Evolutionary conservation across 2,888 invertebrate species (phyloP).

Genomic region (Eupithecia tripunctaria): DNA sequence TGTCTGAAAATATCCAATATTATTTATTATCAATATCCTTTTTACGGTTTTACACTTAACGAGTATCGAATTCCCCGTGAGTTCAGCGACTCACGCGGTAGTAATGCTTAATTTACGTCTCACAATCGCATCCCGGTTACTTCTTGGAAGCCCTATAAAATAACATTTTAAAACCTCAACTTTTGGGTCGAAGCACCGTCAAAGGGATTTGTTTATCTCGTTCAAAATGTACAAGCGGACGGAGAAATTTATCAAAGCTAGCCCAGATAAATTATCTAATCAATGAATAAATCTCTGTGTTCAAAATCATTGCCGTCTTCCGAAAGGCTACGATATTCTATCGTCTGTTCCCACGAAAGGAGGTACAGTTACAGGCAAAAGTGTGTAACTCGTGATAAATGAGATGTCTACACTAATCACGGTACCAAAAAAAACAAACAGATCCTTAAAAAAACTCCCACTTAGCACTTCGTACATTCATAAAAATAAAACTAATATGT

Average conservation of each 20-base stretch:
- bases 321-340: neutral
- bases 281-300: constrained; percentile 12
- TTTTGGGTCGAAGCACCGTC: constrained; percentile 5
- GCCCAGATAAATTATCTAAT: constrained; percentile 7
- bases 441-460: constrained; percentile 55
- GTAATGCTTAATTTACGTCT: constrained; percentile 1
- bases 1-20: neutral
- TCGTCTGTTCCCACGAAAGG: constrained; percentile 20
- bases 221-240: constrained; percentile 3
- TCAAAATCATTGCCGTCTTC: neutral
- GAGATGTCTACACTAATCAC: constrained; percentile 22
- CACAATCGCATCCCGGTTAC: neutral
- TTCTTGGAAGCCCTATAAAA: constrained; percentile 12
- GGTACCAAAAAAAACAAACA: constrained; percentile 45
- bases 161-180: constrained; percentile 3
- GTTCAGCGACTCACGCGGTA: neutral
- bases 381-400: constrained; percentile 22
- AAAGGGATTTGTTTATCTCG: constrained; percentile 10
- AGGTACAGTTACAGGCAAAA: constrained; percentile 10
- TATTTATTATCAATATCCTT: neutral
- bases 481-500: constrained; percentile 48
- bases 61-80: neutral
- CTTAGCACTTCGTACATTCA: constrained; percentile 58
- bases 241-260: constrained; percentile 3
- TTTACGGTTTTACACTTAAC: constrained; percentile 11